A percentile compares a stretch with the other conserved stretches of the same genome.
phyloP scores from a whole-genome alignment of 2,113 vertebrate genomes.

The Nanorana parkeri region DNA sequence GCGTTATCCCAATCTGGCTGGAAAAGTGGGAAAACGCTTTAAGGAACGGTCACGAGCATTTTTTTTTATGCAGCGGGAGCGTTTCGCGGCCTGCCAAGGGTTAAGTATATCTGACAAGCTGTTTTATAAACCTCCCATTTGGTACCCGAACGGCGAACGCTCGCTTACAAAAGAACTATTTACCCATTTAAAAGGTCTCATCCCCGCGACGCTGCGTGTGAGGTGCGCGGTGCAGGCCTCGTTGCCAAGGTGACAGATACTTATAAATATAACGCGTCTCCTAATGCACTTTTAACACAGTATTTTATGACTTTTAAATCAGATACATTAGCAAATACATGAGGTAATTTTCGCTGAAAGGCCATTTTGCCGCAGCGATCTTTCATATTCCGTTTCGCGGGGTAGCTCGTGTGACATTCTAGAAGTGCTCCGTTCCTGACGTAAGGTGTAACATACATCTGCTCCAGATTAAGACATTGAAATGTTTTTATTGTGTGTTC shows the following conservation, averaged over 20 bases:
- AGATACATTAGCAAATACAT: conserved; percentile 88
- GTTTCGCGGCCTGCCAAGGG: neutral
- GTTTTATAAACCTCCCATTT: conserved; percentile 64
- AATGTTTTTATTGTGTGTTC: conserved; percentile 63
- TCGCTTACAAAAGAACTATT: conserved; percentile 75
- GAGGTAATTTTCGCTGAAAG: conserved; percentile 86
- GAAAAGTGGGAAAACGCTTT: too few species aligned
- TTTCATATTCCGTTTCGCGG: conserved; percentile 80
- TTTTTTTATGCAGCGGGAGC: neutral
- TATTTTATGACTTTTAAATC: conserved; percentile 88
- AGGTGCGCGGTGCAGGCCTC: conserved; percentile 78
- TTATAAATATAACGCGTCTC: conserved; percentile 84
- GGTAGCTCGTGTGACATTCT: conserved; percentile 80
- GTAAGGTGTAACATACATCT: conserved; percentile 69
- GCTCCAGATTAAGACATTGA: conserved; percentile 71
- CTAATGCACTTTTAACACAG: conserved; percentile 84
- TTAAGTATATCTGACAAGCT: conserved; percentile 39
- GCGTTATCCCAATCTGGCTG: too few species aligned
- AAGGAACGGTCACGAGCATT: neutral
- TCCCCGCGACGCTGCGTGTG: conserved; percentile 78
- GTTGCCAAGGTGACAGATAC: conserved; percentile 86
- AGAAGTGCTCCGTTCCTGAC: conserved; percentile 73
- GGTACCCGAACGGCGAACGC: conserved; percentile 72
- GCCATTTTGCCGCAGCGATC: conserved; percentile 80
- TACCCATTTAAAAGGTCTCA: conserved; percentile 84